Base-by-base conservation (phyloP, 2,797 vertebrate species). In the Menidia menidia region DNA sequence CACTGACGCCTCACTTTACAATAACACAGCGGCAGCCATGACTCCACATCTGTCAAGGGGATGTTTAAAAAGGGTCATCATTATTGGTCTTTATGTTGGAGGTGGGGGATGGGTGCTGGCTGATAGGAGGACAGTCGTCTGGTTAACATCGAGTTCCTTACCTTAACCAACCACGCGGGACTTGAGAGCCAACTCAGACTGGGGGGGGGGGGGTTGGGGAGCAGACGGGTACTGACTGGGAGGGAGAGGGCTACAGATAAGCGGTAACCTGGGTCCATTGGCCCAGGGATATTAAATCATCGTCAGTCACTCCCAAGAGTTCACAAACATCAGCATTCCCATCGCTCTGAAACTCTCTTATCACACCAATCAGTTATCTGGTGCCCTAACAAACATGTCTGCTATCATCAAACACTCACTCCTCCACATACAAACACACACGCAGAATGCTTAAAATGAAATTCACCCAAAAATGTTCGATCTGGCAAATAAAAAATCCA, bases 1-100 rank as follows among this genome's bases (percentile, higher is more conserved):
- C 78, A 71, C 85, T n/a, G 74, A 89, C 69, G 80, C 77, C 73
- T 79, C 77, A 51, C 83, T 89, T 89, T 86, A 88, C 86, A 90
- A 92, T 91, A 92, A 92, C 91, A 93, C 64, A 39, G 72, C 80
- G 31, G 83, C 87, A 84, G 81, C 74, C 81, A 87, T 84, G 92
- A 93, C 94, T 89, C 84, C 94, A 93, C 94, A 95, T 96, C 94
- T 95, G 94, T 96, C 96, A 95, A 66, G 88, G 87, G 91, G 93
- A 92, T 96, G 95, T 96, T 96, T 96, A 96, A 96, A 96, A 96
- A 94, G 78, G 84, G 93, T 93, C 94, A 95, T 94, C 94, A 94
- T 97, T 96, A 96, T 96, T 95, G 96, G 93, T 94, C 95, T 95
- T 93, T 95, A 95, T 96, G 86, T 81, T 94, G 89, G 86, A 94